Conservation (phyloP, 2,113 vertebrate species). For the Hippocampus guttulatus region DNA sequence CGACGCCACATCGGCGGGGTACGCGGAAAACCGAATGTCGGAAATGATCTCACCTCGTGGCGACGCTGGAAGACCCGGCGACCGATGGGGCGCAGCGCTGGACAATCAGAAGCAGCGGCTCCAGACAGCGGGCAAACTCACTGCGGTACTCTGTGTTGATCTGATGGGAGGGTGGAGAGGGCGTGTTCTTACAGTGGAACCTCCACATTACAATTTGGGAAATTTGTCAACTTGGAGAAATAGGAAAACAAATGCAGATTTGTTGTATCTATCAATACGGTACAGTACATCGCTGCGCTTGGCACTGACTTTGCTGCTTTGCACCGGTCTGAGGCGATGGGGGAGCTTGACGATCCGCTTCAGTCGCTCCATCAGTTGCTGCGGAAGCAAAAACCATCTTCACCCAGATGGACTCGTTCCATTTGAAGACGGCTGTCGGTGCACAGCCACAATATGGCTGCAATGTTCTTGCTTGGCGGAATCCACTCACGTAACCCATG, state of each 20-base stretch:
- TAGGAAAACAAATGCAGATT: background rate
- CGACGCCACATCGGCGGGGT: background rate
- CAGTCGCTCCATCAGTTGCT: slow-evolving; percentile 90
- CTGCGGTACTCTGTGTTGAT: slow-evolving; percentile 84
- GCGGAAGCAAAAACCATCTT: slow-evolving; percentile 41
- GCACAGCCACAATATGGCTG: too few species aligned
- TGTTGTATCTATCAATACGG: background rate
- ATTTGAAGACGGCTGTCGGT: slow-evolving; percentile 1
- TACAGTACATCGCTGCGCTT: too few species aligned
- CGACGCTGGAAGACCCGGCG: slow-evolving; percentile 20
- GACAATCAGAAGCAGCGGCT: slow-evolving; percentile 77
- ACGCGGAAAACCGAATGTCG: slow-evolving; percentile 2
- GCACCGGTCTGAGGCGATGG: slow-evolving; percentile 78
- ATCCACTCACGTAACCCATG: slow-evolving; percentile 85
- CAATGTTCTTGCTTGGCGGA: background rate
- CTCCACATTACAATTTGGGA: too few species aligned
- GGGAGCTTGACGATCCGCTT: slow-evolving; percentile 84
- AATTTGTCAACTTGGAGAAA: background rate
- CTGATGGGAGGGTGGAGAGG: slow-evolving; percentile 49
- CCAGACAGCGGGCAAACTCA: slow-evolving; percentile 84
- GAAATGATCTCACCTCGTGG: slow-evolving; percentile 43
- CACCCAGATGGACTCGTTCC: slow-evolving; percentile 8
- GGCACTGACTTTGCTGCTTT: slow-evolving; percentile 84
- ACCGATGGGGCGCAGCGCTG: slow-evolving; percentile 67
- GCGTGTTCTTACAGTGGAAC: background rate